Evolutionary conservation across 2,888 invertebrate genomes (phyloP).

Genomic region (Troides oblongomaculatus): DNA sequence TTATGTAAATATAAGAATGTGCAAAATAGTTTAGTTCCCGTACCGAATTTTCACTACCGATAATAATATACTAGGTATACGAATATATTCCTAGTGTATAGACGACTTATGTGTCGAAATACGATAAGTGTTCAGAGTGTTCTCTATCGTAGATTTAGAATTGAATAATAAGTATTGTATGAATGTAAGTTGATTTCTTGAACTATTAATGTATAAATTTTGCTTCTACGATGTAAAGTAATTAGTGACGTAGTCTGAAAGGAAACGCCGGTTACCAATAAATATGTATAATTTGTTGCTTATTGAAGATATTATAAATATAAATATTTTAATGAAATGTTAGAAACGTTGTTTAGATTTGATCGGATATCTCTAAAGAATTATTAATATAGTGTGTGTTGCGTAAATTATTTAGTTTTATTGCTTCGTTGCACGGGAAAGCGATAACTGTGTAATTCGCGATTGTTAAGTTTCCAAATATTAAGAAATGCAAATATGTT

Average conservation of each 20-base stretch:
- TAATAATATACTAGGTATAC: slow-evolving; percentile 55
- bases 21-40: slow-evolving; percentile 53
- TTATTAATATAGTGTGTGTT: slow-evolving; percentile 59
- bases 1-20: slow-evolving; percentile 69
- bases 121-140: slow-evolving; percentile 70
- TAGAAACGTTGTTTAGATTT: slow-evolving; percentile 70
- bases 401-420: slow-evolving; percentile 69
- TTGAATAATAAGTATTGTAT: slow-evolving; percentile 53
- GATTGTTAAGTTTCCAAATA: slow-evolving; percentile 74
- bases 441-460: slow-evolving; percentile 35
- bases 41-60: slow-evolving; percentile 76
- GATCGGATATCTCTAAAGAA: slow-evolving; percentile 56
- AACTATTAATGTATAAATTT: slow-evolving; percentile 69
- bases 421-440: slow-evolving; percentile 44
- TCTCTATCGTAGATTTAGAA: slow-evolving; percentile 63
- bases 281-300: slow-evolving; percentile 77
- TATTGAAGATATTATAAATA: slow-evolving; percentile 77
- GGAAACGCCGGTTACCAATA: slow-evolving; percentile 80
- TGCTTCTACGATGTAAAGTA: slow-evolving; percentile 71
- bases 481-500: slow-evolving; percentile 62
- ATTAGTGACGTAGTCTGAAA: slow-evolving; percentile 77
- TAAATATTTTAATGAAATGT: slow-evolving; percentile 66
- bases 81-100: slow-evolving; percentile 59
- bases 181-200: slow-evolving; percentile 66
- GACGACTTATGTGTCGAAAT: slow-evolving; percentile 49